Percentiles rank a stretch among this genome's conserved stretches.
These are phyloP conservation scores for Venusia cambrica DNA, from an alignment of 2,888 invertebrate genomes.

Conservation along the genomic window DNA sequence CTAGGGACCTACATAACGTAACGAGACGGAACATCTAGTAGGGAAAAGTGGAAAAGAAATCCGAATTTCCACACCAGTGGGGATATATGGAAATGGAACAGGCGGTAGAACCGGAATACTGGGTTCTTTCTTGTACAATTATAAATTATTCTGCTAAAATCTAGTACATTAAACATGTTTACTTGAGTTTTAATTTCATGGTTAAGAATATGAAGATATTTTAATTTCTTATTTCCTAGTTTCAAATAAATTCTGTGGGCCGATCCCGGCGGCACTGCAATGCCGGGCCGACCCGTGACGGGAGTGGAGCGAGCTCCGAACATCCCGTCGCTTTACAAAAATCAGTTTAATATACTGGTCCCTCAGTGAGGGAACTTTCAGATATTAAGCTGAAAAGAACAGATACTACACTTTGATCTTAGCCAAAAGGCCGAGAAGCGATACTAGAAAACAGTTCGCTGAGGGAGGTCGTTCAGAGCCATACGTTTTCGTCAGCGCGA, in stretches of 20 bases:
- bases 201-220: too few species aligned
- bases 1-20: too few species aligned
- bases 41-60: too few species aligned
- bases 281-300: slow-evolving; percentile 85
- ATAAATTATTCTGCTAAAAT: too few species aligned
- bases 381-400: slow-evolving; percentile 41
- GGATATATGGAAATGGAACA: too few species aligned
- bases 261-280: slow-evolving; percentile 84
- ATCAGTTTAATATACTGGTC: slow-evolving; percentile 78
- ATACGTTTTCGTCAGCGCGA: slow-evolving; percentile 28
- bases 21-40: too few species aligned
- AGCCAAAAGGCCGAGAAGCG: slow-evolving; percentile 80
- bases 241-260: slow-evolving; percentile 19
- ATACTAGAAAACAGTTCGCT: slow-evolving; percentile 33
- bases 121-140: too few species aligned
- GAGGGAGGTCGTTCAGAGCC: slow-evolving; percentile 1
- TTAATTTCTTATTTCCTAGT: too few species aligned
- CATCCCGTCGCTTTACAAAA: slow-evolving; percentile 62
- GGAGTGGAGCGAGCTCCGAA: slow-evolving; percentile 84
- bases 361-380: slow-evolving; percentile 62
- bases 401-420: slow-evolving; percentile 46
- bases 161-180: too few species aligned
- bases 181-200: too few species aligned
- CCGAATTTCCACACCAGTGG: too few species aligned
- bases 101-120: too few species aligned